A percentile compares a stretch with the other conserved stretches of the same genome.
Evolutionary conservation across 2,113 vertebrate species (phyloP).

Genomic region (Promerops cafer): DNA sequence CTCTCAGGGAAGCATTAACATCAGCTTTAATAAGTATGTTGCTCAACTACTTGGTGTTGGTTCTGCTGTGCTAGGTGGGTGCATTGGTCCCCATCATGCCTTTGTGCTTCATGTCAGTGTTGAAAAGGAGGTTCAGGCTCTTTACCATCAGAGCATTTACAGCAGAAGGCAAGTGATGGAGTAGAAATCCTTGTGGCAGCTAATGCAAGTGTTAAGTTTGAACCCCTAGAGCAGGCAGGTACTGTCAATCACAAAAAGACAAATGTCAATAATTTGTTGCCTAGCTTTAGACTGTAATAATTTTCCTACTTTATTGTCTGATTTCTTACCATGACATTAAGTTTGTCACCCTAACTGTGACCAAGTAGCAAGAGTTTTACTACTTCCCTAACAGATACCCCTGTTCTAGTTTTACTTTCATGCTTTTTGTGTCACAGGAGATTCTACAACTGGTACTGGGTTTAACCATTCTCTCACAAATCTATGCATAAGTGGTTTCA

Average conservation of each 20-base stretch:
- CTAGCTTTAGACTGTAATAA: background rate
- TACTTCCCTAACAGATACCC: background rate
- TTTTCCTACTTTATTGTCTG: background rate
- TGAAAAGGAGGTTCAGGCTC: background rate
- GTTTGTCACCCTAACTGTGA: background rate
- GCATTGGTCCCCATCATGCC: background rate
- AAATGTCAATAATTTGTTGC: background rate
- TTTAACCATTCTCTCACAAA: background rate
- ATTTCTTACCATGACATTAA: background rate
- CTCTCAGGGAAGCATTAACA: background rate
- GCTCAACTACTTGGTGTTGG: background rate
- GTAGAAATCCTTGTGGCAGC: background rate
- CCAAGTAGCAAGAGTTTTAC: background rate
- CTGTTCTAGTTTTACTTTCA: background rate
- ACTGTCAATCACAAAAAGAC: background rate
- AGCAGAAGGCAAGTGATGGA: background rate
- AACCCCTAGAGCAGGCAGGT: background rate
- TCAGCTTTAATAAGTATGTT: background rate
- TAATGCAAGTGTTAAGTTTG: background rate
- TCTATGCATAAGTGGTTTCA: background rate
- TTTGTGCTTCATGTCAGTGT: background rate
- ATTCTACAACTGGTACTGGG: background rate
- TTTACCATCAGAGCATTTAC: background rate
- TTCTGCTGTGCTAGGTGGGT: background rate
- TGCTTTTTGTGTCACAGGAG: background rate